A percentile compares a stretch with the other conserved stretches of the same genome.
Evolutionary conservation across 2,113 vertebrate species (phyloP).

Genomic region (Monarcha castaneiventris): DNA sequence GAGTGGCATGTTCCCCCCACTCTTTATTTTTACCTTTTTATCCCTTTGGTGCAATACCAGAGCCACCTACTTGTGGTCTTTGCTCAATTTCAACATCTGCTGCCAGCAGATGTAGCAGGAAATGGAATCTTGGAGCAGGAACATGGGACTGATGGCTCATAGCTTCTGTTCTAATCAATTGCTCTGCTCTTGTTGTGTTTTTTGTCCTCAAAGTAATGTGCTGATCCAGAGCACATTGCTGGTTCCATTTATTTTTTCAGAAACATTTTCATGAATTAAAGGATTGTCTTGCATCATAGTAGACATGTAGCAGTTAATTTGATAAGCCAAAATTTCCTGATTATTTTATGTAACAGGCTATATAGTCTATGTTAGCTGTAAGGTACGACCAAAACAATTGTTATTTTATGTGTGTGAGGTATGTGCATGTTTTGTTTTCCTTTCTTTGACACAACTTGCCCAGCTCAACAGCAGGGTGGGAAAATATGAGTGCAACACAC

Average conservation of each 20-base stretch:
- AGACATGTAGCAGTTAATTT: neutral
- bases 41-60: neutral
- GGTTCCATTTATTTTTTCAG: neutral
- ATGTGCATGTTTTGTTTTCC: neutral
- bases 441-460: neutral
- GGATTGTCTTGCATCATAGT: neutral
- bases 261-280: neutral
- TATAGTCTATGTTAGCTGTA: neutral
- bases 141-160: rapidly evolving
- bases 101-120: neutral
- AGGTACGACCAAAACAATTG: neutral
- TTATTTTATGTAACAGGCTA: neutral
- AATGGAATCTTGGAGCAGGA: neutral
- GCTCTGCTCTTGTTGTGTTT: neutral
- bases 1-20: neutral
- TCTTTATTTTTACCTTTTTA: neutral
- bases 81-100: neutral
- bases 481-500: neutral
- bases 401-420: neutral
- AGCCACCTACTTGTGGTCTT: neutral
- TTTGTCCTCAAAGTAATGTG: neutral
- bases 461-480: neutral
- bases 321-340: neutral
- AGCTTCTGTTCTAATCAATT: neutral
- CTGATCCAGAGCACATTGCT: neutral